Evolutionary conservation across 2,888 invertebrate species (phyloP), one percentile per base, ranked within the genome.

Genomic region (Spilosoma lubricipeda): DNA sequence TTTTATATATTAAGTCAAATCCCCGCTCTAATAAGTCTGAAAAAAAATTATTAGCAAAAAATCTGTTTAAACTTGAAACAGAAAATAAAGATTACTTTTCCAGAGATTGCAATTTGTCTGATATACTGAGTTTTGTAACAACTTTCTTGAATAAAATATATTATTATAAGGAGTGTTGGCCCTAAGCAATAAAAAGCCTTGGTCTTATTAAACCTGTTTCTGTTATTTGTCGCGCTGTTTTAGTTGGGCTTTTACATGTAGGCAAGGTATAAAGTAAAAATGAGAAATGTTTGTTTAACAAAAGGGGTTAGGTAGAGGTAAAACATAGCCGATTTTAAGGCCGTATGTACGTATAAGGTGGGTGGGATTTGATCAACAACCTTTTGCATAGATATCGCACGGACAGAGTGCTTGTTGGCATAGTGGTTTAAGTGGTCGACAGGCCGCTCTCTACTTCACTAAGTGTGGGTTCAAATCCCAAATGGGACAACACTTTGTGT

Each of bases 141-240:
- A 67, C 30, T 67, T 67, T 67, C 67, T 45, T 15, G 45, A 48
- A 30, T 48, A 13, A 67, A 42, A 67, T 30, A 27, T 63, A 59
- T 59, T 59, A 59, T 30, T 67, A 11, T 67, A 30, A 27, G 67
- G 23, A 30, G 30, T 9, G 27, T 67, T 67, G 67, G 42, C 42
- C 42, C 42, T 18, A 67, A 42, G 7, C 18, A 67, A 59, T 59
- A 59, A 23, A 39, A 23, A 27, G n/a, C 36, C 42, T 42, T 27
- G 8, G n/a, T 42, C n/a, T 27, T 66, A 66, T 18, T 42, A 67
- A 42, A 67, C 42, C 42, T 65, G 33, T 65, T 36, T 65, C 33
- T 33, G 33, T 36, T 36, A 65, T 65, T 33, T 65, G 36, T 36
- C 36, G 56, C 56, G 59, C 27, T 59, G 59, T 59, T 13, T 59